A percentile compares a stretch with the other conserved stretches of the same genome.
Conservation (phyloP, 2,113 vertebrate genomes). For the Megaptera novaeangliae region DNA sequence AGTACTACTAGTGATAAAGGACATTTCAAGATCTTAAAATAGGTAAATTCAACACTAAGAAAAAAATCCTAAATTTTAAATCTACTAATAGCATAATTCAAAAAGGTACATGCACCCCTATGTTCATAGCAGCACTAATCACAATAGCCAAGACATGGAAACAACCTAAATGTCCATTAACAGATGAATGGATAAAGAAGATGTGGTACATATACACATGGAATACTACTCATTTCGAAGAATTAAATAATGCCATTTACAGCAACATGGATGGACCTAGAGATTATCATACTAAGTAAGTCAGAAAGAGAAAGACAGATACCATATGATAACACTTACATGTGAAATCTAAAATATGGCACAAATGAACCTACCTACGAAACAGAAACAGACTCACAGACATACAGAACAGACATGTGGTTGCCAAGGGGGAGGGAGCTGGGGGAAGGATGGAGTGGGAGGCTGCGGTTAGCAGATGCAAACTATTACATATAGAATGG, state of each 20-base stretch:
- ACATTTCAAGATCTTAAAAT: not conserved
- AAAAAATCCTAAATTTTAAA: not conserved
- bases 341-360: not conserved
- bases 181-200: not conserved
- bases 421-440: not conserved
- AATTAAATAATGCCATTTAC: not conserved
- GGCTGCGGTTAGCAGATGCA: not conserved
- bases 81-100: not conserved
- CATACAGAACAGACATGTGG: not conserved
- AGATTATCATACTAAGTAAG: not conserved
- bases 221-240: not conserved
- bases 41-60: not conserved
- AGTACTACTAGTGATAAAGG: not conserved
- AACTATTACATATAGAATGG: not conserved
- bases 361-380: not conserved
- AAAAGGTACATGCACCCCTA: not conserved
- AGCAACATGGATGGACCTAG: not conserved
- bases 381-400: not conserved
- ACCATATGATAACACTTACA: not conserved
- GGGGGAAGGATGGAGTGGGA: not conserved
- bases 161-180: not conserved
- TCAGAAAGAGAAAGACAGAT: not conserved
- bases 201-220: not conserved
- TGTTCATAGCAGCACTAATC: not conserved
- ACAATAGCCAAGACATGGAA: not conserved